Evolutionary conservation across 2,113 vertebrate genomes (phyloP).

Genomic region (Elephas maximus): DNA sequence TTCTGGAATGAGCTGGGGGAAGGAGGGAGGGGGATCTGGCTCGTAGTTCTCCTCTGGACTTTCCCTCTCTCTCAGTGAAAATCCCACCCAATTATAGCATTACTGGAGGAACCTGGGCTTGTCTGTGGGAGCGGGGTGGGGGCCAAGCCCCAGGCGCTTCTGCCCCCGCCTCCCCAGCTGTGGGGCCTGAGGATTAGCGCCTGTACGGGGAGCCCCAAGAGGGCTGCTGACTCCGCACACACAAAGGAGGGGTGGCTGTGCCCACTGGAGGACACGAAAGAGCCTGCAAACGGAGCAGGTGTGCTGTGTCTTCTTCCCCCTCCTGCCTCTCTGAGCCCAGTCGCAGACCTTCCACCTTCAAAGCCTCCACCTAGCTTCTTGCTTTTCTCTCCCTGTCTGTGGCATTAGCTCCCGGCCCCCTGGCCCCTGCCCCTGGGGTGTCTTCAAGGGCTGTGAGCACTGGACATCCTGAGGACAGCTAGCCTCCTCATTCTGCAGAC

Average conservation of each 20-base stretch:
- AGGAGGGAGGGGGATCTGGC: slow-evolving; percentile 34
- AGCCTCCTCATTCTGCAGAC: not conserved
- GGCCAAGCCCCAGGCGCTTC: slow-evolving; percentile 59
- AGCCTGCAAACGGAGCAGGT: not conserved
- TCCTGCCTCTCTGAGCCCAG: not conserved
- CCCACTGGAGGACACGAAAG: too few species aligned
- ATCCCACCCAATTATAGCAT: slow-evolving; percentile 89
- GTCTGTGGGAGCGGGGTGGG: slow-evolving; percentile 78
- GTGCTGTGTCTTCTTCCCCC: not conserved
- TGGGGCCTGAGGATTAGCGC: slow-evolving; percentile 55
- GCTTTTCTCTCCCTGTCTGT: not conserved
- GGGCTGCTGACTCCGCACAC: slow-evolving; percentile 2
- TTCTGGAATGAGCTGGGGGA: slow-evolving; percentile 66
- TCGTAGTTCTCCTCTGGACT: slow-evolving; percentile 77
- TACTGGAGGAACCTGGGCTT: slow-evolving; percentile 82
- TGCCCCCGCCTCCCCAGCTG: not conserved
- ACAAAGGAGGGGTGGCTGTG: not conserved
- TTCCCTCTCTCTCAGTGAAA: slow-evolving; percentile 87
- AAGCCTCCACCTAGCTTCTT: not conserved
- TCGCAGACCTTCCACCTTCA: not conserved
- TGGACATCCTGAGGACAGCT: not conserved
- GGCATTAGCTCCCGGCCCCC: accelerated
- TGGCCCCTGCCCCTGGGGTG: not conserved
- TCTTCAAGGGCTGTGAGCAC: not conserved
- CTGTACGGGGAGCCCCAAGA: not conserved